A percentile compares a stretch with the other conserved stretches of the same genome.
These are phyloP conservation scores for Prorops nasuta DNA, from an alignment of 1,140 invertebrate genomes.

Conservation along the genomic window DNA sequence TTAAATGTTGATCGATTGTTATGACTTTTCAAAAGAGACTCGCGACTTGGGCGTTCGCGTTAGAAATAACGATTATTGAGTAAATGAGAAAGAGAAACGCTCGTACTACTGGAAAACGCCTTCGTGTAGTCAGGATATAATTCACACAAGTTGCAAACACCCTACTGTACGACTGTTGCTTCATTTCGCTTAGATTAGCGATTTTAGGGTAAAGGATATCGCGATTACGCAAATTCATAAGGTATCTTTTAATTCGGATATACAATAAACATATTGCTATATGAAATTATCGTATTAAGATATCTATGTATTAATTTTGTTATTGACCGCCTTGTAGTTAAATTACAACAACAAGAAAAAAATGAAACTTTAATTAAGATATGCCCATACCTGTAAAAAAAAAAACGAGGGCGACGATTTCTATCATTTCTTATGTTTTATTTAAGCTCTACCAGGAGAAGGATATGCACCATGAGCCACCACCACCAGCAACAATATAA, in stretches of 20 bases:
- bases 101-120: not conserved
- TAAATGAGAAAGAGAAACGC: not conserved
- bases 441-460: not conserved
- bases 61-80: too few relatives aligned
- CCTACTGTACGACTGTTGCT: not conserved
- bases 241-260: not conserved
- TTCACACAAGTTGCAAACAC: not conserved
- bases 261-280: not conserved
- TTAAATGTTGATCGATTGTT: too few relatives aligned
- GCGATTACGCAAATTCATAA: not conserved
- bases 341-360: not conserved
- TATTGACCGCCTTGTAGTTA: not conserved
- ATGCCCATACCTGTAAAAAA: not conserved
- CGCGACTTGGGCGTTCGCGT: too few relatives aligned
- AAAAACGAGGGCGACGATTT: not conserved
- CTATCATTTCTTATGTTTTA: not conserved
- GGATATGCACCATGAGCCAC: too few relatives aligned
- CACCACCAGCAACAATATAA: too few relatives aligned
- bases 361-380: not conserved
- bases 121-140: not conserved
- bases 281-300: not conserved
- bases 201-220: not conserved
- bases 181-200: not conserved
- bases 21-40: too few relatives aligned
- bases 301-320: not conserved